Evolutionary conservation across 23 tunicate species (phyloP).

Genomic region (Aplidium turbinatum): DNA sequence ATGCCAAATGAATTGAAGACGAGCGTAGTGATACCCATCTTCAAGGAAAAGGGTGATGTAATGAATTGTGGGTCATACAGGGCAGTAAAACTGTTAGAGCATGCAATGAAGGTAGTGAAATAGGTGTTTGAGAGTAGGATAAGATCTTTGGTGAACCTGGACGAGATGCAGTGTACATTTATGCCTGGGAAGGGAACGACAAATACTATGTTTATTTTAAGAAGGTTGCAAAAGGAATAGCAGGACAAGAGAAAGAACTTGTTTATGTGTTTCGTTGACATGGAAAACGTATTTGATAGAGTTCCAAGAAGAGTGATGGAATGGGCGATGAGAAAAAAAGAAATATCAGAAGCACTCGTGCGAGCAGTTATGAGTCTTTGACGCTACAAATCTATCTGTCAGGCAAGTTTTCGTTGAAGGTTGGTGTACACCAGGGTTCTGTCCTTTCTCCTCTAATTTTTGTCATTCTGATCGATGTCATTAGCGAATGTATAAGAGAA

Average conservation of each 20-base stretch:
- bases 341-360: conserved; percentile 5
- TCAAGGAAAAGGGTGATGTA: conserved; percentile 23
- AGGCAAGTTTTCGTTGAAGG: no score
- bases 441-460: no score
- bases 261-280: conserved; percentile 26
- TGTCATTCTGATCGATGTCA: no score
- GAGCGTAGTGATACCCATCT: conserved; percentile 21
- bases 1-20: conserved; percentile 18
- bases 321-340: conserved; percentile 26
- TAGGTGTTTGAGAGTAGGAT: conserved; percentile 9
- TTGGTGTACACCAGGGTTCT: no score
- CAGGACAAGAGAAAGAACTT: conserved; percentile 2
- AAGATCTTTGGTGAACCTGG: not conserved
- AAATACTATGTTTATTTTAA: conserved; percentile 1
- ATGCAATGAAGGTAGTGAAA: conserved; percentile 15
- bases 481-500: no score
- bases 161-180: conserved; percentile 13
- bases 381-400: no score
- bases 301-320: conserved; percentile 29
- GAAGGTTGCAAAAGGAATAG: conserved; percentile 24
- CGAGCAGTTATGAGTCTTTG: conserved; percentile 26
- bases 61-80: conserved; percentile 14
- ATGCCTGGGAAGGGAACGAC: conserved; percentile 30
- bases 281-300: conserved; percentile 27
- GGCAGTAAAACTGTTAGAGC: conserved; percentile 26